Evolutionary conservation across 2,113 vertebrate genomes (phyloP).

Genomic region (Picathartes gymnocephalus): DNA sequence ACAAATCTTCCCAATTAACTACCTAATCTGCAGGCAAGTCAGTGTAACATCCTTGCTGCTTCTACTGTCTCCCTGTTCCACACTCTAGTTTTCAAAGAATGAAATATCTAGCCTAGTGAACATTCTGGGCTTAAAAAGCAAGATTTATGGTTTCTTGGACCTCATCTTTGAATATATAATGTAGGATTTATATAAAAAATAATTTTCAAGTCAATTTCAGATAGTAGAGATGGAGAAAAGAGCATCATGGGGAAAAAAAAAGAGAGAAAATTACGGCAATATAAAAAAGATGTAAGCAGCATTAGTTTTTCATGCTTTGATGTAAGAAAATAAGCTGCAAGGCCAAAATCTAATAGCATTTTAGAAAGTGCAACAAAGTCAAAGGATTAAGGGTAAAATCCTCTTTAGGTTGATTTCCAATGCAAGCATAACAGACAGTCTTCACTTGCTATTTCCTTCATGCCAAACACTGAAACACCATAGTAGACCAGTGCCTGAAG

Average conservation of each 20-base stretch:
- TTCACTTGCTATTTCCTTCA: background rate
- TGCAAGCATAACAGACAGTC: accelerated
- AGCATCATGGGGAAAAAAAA: background rate
- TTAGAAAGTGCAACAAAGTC: background rate
- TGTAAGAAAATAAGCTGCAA: background rate
- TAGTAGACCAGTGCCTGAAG: background rate
- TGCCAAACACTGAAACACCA: background rate
- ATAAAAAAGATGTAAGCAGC: background rate
- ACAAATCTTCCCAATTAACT: background rate
- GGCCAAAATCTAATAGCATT: background rate
- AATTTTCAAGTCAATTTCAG: background rate
- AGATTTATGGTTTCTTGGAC: background rate
- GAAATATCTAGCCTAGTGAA: background rate
- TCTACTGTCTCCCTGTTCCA: background rate
- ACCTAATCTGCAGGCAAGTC: background rate
- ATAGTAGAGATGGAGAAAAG: background rate
- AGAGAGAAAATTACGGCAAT: background rate
- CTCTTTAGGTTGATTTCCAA: background rate
- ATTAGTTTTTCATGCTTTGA: background rate
- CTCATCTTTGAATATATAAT: background rate
- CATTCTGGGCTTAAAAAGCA: background rate
- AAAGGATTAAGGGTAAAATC: background rate
- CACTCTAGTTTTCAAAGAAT: background rate
- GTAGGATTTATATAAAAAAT: background rate
- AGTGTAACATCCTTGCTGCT: background rate